phyloP scores from a whole-genome alignment of 2,888 invertebrate species.

The Trichogramma evanescens region DNA sequence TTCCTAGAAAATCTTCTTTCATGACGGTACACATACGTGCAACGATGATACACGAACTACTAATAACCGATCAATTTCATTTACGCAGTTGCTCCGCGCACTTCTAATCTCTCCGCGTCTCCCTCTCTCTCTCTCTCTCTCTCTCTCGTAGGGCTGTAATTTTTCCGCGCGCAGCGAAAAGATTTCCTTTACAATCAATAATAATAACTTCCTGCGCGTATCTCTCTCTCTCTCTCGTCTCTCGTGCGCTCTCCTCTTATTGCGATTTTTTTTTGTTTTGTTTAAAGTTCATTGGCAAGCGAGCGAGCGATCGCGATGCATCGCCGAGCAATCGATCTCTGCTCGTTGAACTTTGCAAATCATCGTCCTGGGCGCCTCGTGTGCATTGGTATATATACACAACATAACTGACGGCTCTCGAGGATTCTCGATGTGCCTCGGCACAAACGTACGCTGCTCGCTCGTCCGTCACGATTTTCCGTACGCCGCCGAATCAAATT shows the following conservation, averaged over 20 bases:
- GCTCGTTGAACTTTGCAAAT: neutral
- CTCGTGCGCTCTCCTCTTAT: neutral
- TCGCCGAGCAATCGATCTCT: neutral
- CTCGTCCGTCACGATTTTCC: no score
- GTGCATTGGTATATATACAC: neutral
- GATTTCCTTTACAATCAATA: slow-evolving; percentile 2
- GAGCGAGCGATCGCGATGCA: neutral
- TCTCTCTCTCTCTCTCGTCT: neutral
- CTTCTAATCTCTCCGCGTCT: neutral
- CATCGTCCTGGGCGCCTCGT: neutral
- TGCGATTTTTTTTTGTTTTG: slow-evolving; percentile 7
- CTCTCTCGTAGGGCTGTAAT: slow-evolving; percentile 2
- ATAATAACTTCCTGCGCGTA: neutral
- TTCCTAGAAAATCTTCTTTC: no score
- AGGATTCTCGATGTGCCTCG: no score
- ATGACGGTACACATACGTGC: no score
- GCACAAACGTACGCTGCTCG: no score
- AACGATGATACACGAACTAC: no score
- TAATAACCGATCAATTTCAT: no score
- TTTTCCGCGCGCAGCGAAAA: slow-evolving; percentile 6
- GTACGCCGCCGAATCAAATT: no score
- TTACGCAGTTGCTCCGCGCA: neutral
- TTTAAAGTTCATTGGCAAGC: neutral
- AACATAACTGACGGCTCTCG: neutral
- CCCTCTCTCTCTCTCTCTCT: slow-evolving; percentile 1